Evolutionary conservation across 2,888 invertebrate species (phyloP).

Genomic region (Drosophila anomalata): DNA sequence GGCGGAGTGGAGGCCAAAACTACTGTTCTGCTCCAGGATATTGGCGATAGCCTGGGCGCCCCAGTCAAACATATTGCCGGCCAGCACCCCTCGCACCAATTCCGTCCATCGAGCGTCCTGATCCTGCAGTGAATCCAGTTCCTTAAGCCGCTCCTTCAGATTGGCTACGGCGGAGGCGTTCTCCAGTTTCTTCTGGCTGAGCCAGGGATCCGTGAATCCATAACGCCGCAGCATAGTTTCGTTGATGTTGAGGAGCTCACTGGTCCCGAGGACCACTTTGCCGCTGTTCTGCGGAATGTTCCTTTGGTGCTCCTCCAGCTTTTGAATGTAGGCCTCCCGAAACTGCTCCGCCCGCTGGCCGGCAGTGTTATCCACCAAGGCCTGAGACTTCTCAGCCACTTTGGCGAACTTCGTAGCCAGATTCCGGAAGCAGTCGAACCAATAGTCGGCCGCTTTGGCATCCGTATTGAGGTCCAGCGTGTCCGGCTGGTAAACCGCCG

Average conservation of each 20-base stretch:
- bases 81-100: slow-evolving; percentile 88
- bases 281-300: slow-evolving; percentile 84
- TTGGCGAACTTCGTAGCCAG: slow-evolving; percentile 93
- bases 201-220: slow-evolving; percentile 95
- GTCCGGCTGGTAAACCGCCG: slow-evolving; percentile 93
- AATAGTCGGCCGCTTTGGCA: slow-evolving; percentile 93
- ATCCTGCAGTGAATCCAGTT: slow-evolving; percentile 88
- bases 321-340: slow-evolving; percentile 91
- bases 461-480: slow-evolving; percentile 95
- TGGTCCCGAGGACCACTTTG: slow-evolving; percentile 89
- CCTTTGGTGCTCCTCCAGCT: slow-evolving; percentile 85
- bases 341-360: slow-evolving; percentile 92
- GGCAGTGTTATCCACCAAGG: slow-evolving; percentile 85
- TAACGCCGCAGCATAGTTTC: slow-evolving; percentile 95
- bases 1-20: slow-evolving; percentile 93
- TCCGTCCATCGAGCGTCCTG: slow-evolving; percentile 87
- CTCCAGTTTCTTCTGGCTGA: slow-evolving; percentile 93
- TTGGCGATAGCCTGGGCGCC: slow-evolving; percentile 95
- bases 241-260: slow-evolving; percentile 95
- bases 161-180: slow-evolving; percentile 91
- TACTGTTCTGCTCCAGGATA: slow-evolving; percentile 89
- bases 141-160: slow-evolving; percentile 88
- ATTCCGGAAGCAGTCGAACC: slow-evolving; percentile 95
- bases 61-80: slow-evolving; percentile 97
- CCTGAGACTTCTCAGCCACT: slow-evolving; percentile 89